Conservation (phyloP, 2,113 vertebrate species). For the Grallaria varia region DNA sequence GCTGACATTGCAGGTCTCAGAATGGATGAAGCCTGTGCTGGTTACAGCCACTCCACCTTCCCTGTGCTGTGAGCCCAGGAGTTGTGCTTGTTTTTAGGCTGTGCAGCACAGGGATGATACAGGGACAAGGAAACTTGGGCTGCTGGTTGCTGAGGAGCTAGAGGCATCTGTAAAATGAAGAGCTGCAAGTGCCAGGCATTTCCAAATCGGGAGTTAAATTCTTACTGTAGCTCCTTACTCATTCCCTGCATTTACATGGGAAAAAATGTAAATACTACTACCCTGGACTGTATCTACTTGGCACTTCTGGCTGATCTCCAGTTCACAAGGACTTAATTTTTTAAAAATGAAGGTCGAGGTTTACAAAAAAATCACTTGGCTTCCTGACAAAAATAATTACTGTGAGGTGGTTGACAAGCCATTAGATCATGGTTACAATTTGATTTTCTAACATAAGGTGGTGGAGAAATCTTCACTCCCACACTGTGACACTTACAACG, state of each 20-base stretch:
- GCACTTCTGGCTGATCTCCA: not conserved
- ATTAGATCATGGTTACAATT: not conserved
- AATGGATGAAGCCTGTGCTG: not conserved
- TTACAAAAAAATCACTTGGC: not conserved
- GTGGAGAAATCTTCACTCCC: not conserved
- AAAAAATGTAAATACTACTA: not conserved
- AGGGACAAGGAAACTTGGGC: not conserved
- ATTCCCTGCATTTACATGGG: not conserved
- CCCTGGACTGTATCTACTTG: accelerated
- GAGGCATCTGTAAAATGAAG: not conserved
- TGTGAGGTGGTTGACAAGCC: not conserved
- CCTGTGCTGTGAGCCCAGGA: not conserved
- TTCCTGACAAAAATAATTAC: not conserved
- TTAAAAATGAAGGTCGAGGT: not conserved
- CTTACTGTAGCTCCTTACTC: not conserved
- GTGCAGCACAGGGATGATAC: not conserved
- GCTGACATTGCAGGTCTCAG: not conserved
- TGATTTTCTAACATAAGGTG: not conserved
- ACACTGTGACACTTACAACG: accelerated
- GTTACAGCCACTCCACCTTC: accelerated
- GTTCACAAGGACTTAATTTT: not conserved
- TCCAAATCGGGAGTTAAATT: not conserved
- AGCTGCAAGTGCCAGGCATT: not conserved
- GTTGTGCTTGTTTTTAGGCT: not conserved
- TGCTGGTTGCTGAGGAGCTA: not conserved